Base-by-base conservation (phyloP, 2,888 invertebrate genomes). In the Idaea straminata region DNA sequence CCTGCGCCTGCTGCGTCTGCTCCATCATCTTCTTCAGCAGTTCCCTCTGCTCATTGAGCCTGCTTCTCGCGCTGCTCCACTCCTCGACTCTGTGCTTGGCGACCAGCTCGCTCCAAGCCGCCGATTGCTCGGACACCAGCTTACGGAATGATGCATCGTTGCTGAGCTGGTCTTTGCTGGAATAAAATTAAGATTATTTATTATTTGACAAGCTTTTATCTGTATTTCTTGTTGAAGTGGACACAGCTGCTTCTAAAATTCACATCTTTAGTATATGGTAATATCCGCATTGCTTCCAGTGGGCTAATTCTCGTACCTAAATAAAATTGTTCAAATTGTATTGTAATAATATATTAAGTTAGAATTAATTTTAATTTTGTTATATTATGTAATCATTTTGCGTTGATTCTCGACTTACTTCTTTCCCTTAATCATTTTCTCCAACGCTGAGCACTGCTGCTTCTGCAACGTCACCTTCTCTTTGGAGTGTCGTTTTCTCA, bases 371-470 rank as follows among this genome's bases (percentile, higher is more conserved):
- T n/a, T n/a, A n/a, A n/a, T n/a, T n/a, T n/a, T n/a, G n/a, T n/a
- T n/a, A n/a, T n/a, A n/a, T n/a, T n/a, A n/a, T n/a, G n/a, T n/a
- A n/a, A n/a, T n/a, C n/a, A n/a, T n/a, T n/a, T n/a, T n/a, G n/a
- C n/a, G n/a, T n/a, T n/a, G n/a, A n/a, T n/a, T n/a, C n/a, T n/a
- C n/a, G n/a, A 25, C 94, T 93, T 84, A 97, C 97, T 97, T 97
- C 91, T 98, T 98, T 64, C 98, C 98, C 87, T 98, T 98, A 75
- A 98, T 96, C 75, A 98, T 94, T 86, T 98, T 98, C 86, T 99
- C 99, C 61, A 99, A 96, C 36, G 98, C 96, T 1, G 95, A 92
- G 85, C 98, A 98, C 86, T 99, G 98, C 15, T 96, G 94, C 86
- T 98, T 99, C 89, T 99, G 99, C 84, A 99, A 95, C 36, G 96